These are phyloP conservation scores for Caenorhabditis remanei DNA, from an alignment of 1,140 invertebrate species.

Conservation along the genomic window DNA sequence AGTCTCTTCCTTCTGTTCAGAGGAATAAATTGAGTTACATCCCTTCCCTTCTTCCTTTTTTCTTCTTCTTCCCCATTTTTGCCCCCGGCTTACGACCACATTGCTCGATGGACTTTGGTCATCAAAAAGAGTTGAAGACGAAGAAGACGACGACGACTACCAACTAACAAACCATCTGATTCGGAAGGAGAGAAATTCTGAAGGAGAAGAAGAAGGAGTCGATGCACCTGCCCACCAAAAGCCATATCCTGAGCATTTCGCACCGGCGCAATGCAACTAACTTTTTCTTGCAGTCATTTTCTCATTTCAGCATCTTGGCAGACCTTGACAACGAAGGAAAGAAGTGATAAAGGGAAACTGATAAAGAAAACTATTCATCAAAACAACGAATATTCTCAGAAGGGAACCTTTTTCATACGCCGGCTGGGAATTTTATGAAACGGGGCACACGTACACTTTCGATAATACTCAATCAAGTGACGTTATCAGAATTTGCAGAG, in stretches of 20 bases:
- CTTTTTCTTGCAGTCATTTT: constrained; percentile 22
- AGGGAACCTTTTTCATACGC: too few relatives aligned
- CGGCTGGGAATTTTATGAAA: too few relatives aligned
- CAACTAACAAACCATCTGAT: constrained; percentile 51
- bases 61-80: constrained; percentile 17
- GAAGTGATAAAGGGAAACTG: too few relatives aligned
- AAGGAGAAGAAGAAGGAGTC: not conserved
- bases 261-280: not conserved
- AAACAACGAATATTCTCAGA: too few relatives aligned
- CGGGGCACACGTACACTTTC: too few relatives aligned
- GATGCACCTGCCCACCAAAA: constrained; percentile 47
- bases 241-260: constrained; percentile 2
- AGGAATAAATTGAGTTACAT: constrained; percentile 49
- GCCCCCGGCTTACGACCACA: constrained; percentile 22
- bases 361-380: too few relatives aligned
- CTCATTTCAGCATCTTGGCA: too few relatives aligned
- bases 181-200: not conserved
- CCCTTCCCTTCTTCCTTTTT: not conserved
- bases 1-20: constrained; percentile 50
- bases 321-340: too few relatives aligned
- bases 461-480: too few relatives aligned
- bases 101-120: constrained; percentile 49
- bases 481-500: too few relatives aligned
- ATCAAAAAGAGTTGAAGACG: not conserved
- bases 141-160: not conserved